Conservation (phyloP, 2,888 invertebrate species). For the Netelia fuscicornis region DNA sequence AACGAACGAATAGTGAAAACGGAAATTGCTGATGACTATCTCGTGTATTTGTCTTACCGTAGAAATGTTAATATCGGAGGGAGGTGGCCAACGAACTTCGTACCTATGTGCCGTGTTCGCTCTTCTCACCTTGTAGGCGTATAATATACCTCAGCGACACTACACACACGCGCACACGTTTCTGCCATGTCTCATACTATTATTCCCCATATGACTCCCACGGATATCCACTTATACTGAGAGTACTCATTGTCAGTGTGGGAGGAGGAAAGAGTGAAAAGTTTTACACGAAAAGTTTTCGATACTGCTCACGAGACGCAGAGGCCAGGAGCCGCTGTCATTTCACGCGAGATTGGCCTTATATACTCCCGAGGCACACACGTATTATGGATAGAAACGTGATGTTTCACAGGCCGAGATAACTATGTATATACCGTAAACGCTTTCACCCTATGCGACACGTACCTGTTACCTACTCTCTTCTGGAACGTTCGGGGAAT, state of each 20-base stretch:
- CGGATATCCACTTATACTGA: conserved; percentile 31
- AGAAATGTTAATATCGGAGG: conserved; percentile 11
- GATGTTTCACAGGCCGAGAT: conserved; percentile 45
- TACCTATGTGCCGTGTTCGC: neutral
- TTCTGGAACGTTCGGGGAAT: conserved; percentile 26
- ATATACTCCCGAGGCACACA: conserved; percentile 33
- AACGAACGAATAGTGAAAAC: neutral
- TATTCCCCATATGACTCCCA: conserved; percentile 47
- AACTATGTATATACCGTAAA: conserved; percentile 23
- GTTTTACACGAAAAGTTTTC: conserved; percentile 65
- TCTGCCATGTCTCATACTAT: conserved; percentile 29
- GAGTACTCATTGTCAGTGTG: neutral
- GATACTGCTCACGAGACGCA: conserved; percentile 44
- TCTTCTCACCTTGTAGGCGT: conserved; percentile 11
- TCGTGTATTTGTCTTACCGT: conserved; percentile 11
- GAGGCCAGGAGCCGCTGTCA: conserved; percentile 47
- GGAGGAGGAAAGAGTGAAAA: conserved; percentile 45
- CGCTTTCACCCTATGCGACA: conserved; percentile 54
- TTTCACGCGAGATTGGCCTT: conserved; percentile 62
- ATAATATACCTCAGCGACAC: neutral
- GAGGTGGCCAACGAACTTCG: conserved; percentile 5
- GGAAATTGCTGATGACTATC: conserved; percentile 34
- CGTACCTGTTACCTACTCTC: conserved; percentile 57
- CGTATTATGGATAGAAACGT: conserved; percentile 57
- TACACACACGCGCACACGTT: conserved; percentile 8